phyloP scores from a whole-genome alignment of 2,888 invertebrate genomes.

The Sarcophaga subvicina region DNA sequence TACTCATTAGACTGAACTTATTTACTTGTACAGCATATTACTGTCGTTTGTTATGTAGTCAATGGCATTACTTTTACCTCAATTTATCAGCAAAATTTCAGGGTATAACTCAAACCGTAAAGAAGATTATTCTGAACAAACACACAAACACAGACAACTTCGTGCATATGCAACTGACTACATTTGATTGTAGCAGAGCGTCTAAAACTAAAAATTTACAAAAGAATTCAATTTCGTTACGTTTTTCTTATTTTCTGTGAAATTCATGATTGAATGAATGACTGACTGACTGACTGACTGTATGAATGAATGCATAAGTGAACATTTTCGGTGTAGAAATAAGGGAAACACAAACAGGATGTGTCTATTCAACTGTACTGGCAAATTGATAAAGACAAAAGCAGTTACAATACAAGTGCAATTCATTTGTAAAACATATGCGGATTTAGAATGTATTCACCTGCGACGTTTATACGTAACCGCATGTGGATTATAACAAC shows the following conservation, averaged over 20 bases:
- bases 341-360: neutral
- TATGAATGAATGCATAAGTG: constrained; percentile 36
- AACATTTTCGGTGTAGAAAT: constrained; percentile 18
- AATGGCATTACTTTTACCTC: neutral
- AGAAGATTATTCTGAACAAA: neutral
- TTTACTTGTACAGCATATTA: neutral
- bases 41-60: neutral
- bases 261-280: constrained; percentile 27
- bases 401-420: neutral
- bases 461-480: neutral
- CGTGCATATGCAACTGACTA: neutral
- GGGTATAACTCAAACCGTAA: neutral
- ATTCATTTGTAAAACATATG: constrained; percentile 11
- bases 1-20: too few species aligned
- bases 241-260: constrained; percentile 1
- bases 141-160: neutral
- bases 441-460: neutral
- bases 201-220: constrained; percentile 3
- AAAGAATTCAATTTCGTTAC: neutral
- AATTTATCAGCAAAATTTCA: neutral
- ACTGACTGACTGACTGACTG: constrained; percentile 50
- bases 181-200: neutral
- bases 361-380: constrained; percentile 24
- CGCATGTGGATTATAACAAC: neutral
- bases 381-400: constrained; percentile 26